phyloP scores from a whole-genome alignment of 2,113 vertebrate genomes.

The Toxotes chatareus region DNA sequence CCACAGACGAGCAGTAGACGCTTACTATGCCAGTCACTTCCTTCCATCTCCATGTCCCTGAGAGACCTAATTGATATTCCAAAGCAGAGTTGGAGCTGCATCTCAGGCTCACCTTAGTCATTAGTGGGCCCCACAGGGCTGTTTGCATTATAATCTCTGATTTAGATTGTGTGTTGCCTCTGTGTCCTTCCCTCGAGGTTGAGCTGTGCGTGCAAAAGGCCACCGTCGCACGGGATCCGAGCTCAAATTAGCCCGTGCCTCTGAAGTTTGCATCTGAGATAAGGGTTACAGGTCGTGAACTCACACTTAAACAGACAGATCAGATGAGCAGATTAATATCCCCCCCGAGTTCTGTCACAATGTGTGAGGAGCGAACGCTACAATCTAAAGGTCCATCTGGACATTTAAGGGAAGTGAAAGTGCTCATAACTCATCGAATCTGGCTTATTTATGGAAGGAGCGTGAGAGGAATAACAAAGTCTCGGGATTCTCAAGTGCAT shows the following conservation, averaged over 20 bases:
- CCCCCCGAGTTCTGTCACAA: constrained; percentile 28
- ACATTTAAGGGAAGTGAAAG: constrained; percentile 56
- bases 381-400: constrained; percentile 37
- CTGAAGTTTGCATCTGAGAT: constrained; percentile 46
- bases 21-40: constrained; percentile 80
- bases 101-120: constrained; percentile 83
- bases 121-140: constrained; percentile 80
- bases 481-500: background rate
- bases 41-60: constrained; percentile 71
- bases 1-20: constrained; percentile 58
- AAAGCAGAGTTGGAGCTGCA: constrained; percentile 68
- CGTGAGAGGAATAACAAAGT: constrained; percentile 38
- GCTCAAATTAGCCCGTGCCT: constrained; percentile 62
- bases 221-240: constrained; percentile 38
- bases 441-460: constrained; percentile 33
- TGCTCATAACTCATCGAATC: constrained; percentile 39
- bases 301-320: constrained; percentile 48
- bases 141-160: constrained; percentile 83
- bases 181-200: constrained; percentile 74
- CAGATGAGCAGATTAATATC: constrained; percentile 52
- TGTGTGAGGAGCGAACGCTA: constrained; percentile 43
- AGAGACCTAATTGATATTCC: constrained; percentile 83
- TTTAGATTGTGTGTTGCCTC: constrained; percentile 77
- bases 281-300: constrained; percentile 55
- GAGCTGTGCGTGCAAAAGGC: constrained; percentile 65